Conservation (phyloP, 2,113 vertebrate species). For the Elgaria multicarinata region DNA sequence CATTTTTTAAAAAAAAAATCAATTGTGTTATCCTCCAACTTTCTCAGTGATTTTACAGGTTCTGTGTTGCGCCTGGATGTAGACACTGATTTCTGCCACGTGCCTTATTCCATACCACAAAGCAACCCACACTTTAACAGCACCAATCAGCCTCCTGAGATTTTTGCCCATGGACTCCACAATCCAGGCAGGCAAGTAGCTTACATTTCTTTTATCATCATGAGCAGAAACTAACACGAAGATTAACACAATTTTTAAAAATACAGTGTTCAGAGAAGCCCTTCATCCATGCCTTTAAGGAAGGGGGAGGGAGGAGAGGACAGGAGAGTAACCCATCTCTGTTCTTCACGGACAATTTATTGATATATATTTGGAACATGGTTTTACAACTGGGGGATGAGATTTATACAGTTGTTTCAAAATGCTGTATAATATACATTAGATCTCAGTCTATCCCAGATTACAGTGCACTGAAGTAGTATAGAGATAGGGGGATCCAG, state of each 20-base stretch:
- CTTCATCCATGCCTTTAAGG: neutral
- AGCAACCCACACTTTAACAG: constrained; percentile 98
- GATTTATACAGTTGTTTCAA: neutral
- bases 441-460: neutral
- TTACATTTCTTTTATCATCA: constrained; percentile 12
- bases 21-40: constrained; percentile 52
- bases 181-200: constrained; percentile 94
- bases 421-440: neutral
- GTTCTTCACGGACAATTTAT: neutral
- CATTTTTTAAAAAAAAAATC: constrained; percentile 1
- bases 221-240: neutral
- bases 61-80: constrained; percentile 94
- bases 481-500: too few relatives aligned
- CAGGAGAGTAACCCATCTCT: neutral
- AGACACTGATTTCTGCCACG: constrained; percentile 87
- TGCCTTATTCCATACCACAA: constrained; percentile 90
- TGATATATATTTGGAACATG: neutral
- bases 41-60: constrained; percentile 96
- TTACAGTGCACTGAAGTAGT: neutral
- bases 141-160: constrained; percentile 98
- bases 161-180: constrained; percentile 96
- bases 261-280: neutral
- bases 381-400: neutral
- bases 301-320: neutral
- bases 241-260: neutral